Evolutionary conservation across 2,113 vertebrate species (phyloP), one percentile per base, ranked within the genome.

Genomic region (Centropristis striata): DNA sequence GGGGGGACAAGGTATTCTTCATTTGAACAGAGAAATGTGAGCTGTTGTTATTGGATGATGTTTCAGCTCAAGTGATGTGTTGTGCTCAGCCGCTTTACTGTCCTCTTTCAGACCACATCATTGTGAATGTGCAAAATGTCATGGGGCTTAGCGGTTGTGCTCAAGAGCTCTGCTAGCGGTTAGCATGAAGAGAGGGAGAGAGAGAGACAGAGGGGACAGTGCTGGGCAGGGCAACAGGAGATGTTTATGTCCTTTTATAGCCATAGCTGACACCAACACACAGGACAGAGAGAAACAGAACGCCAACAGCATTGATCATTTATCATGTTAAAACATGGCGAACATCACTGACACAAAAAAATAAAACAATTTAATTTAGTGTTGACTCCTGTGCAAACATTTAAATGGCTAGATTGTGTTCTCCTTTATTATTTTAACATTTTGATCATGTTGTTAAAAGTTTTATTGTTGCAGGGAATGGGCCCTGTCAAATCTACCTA

Each of bases 231-330:
- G 80, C 86, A 84, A 81, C 76, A 80, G 86, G 84, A 92, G 87
- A 89, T 91, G 89, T 92, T 87, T 83, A 80, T 96, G 94, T 87
- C 95, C 95, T 94, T 95, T 95, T 95, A 95, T 95, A 95, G 95
- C 88, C 93, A 95, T 93, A 80, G 60, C 92, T 90, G 92, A 94
- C 90, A 86, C 89, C 82, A 86, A 74, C 86, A 83, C 78, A 83
- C 53, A 53, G 74, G 64, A 75, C 72, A 71, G 78, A 78, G 60
- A 71, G 39, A 76, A 87, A 61, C 78, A 55, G 75, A 82, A 76
- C 86, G 90, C 86, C 88, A 86, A 79, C 84, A 65, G 78, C 80
- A 84, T 92, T 89, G 64, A 80, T 90, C 84, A 75, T 87, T 71
- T 78, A 25, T 50, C 63, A 65, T 47, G 20, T 67, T 86, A 36